Conservation (phyloP, 2,797 vertebrate species). For the Leptoclinus maculatus region DNA sequence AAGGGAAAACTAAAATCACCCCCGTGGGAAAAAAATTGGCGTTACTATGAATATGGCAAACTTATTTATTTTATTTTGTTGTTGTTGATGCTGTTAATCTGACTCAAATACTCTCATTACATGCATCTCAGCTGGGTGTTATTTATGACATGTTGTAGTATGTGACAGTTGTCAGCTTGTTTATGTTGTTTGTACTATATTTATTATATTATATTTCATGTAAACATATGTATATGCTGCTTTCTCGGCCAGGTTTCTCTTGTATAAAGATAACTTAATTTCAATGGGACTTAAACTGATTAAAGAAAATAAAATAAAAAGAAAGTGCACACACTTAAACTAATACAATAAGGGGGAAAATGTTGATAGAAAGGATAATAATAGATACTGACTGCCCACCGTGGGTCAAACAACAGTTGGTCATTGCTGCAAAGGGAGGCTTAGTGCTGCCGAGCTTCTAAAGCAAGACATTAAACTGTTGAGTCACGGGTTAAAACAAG, state of each 20-base stretch:
- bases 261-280: not conserved
- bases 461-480: slow-evolving; percentile 57
- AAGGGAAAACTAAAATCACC: slow-evolving; percentile 2
- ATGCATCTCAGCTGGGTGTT: no score
- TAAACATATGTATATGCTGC: not conserved
- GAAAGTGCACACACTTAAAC: not conserved
- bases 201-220: not conserved
- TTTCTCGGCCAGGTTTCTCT: not conserved
- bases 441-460: slow-evolving; percentile 49
- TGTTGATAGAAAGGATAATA: slow-evolving; percentile 58
- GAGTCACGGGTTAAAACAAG: slow-evolving; percentile 77
- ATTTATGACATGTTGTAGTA: not conserved
- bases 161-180: not conserved
- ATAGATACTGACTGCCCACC: slow-evolving; percentile 46
- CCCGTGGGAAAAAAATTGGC: not conserved
- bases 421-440: slow-evolving; percentile 50
- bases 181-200: slow-evolving; percentile 3
- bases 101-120: not conserved
- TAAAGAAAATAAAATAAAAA: not conserved
- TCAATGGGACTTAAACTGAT: not conserved
- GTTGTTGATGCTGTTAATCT: not conserved
- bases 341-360: slow-evolving; percentile 25
- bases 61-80: not conserved
- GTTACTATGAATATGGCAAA: not conserved
- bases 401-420: slow-evolving; percentile 71